Percentiles rank a stretch among this genome's conserved stretches.
Conservation (phyloP, 2,888 invertebrate species). For the Habroteleia sp. region DNA sequence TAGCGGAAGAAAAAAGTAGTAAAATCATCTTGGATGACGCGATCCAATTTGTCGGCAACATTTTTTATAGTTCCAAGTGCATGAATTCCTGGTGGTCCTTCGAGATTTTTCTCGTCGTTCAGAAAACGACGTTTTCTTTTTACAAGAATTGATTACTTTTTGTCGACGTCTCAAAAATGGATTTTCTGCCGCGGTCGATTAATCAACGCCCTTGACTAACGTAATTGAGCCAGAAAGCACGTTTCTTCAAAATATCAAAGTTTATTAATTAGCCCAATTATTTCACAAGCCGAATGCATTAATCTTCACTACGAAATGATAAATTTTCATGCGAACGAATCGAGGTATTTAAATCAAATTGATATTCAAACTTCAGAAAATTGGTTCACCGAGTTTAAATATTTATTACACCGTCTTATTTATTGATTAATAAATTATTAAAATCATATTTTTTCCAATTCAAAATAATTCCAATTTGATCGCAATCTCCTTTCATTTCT, state of each 20-base stretch:
- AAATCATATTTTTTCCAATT: too few relatives aligned
- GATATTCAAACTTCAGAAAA: too few relatives aligned
- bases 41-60: constrained; percentile 18
- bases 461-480: too few relatives aligned
- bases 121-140: constrained; percentile 31
- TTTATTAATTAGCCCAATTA: constrained; percentile 40
- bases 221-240: constrained; percentile 30
- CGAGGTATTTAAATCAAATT: too few relatives aligned
- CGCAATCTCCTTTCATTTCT: too few relatives aligned
- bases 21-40: constrained; percentile 6
- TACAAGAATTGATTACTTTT: constrained; percentile 39
- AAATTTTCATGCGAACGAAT: too few relatives aligned
- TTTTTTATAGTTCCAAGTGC: constrained; percentile 17
- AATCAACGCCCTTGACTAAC: constrained; percentile 60
- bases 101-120: constrained; percentile 39
- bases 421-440: too few relatives aligned
- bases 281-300: constrained; percentile 9
- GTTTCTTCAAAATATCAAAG: constrained; percentile 19
- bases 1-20: neutral
- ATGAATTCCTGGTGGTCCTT: constrained; percentile 27
- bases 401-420: too few relatives aligned
- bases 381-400: too few relatives aligned
- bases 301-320: constrained; percentile 9
- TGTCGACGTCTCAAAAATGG: constrained; percentile 39
- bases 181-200: constrained; percentile 43